Percentiles rank a stretch among this genome's conserved stretches.
These are phyloP conservation scores for Drosophila arizonae DNA, from an alignment of 1,140 invertebrate genomes.

Conservation along the genomic window DNA sequence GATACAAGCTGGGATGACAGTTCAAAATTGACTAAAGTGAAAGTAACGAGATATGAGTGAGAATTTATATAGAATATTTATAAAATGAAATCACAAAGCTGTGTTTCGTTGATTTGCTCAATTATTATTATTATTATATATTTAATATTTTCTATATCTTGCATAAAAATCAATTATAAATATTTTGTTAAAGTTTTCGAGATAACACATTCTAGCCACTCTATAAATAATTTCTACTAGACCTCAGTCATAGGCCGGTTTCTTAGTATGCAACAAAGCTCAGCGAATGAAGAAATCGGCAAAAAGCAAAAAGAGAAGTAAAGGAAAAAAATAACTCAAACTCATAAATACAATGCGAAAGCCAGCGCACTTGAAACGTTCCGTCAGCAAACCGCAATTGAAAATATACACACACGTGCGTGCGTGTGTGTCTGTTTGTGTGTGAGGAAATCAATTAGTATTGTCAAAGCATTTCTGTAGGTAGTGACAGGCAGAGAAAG, in stretches of 20 bases:
- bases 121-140: not conserved
- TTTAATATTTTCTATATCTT: not conserved
- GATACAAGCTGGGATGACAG: conserved; percentile 6
- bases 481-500: conserved; percentile 34
- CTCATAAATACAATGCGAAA: conserved; percentile 37
- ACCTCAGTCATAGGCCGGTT: conserved; percentile 16
- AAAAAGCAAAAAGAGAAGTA: not conserved
- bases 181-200: not conserved
- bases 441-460: conserved; percentile 66
- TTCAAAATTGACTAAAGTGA: conserved; percentile 16
- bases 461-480: conserved; percentile 52
- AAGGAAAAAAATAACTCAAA: conserved; percentile 12
- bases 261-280: conserved; percentile 42
- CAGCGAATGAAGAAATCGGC: conserved; percentile 18
- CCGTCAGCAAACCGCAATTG: conserved; percentile 47
- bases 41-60: not conserved
- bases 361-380: conserved; percentile 32
- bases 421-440: conserved; percentile 1
- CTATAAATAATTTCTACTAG: conserved; percentile 11
- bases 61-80: not conserved
- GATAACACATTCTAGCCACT: not conserved
- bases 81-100: not conserved
- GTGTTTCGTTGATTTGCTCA: not conserved
- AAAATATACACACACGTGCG: conserved; percentile 24
- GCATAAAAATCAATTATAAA: not conserved